Conservation (phyloP, 2,113 vertebrate species). For the Poeciliopsis retropinna region DNA sequence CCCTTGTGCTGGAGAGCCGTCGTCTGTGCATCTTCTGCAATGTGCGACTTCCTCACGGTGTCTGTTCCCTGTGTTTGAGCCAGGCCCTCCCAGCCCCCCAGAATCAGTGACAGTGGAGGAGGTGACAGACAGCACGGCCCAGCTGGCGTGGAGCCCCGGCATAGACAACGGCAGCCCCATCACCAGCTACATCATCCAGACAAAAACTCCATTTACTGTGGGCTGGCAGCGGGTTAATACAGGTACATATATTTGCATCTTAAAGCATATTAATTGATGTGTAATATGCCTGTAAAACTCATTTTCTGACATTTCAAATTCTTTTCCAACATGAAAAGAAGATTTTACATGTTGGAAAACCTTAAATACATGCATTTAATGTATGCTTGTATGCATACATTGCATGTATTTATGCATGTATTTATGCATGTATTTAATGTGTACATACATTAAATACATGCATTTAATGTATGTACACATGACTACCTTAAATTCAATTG, state of each 20-base stretch:
- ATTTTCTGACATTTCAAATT: conserved; percentile 16
- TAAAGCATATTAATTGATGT: conserved; percentile 7
- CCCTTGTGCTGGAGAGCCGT: not conserved
- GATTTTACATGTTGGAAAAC: no score
- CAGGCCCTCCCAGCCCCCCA: conserved; percentile 91
- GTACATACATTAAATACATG: no score
- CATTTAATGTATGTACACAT: not conserved
- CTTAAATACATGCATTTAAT: no score
- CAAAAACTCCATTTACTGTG: conserved; percentile 91
- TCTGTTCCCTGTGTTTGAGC: conserved; percentile 58
- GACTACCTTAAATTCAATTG: not conserved
- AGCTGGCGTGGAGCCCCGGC: conserved; percentile 89
- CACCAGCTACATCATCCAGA: conserved; percentile 85
- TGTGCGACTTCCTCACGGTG: conserved; percentile 52
- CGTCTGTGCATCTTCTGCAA: conserved; percentile 24
- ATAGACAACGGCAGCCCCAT: conserved; percentile 91
- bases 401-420: no score
- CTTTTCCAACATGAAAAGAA: conserved; percentile 39
- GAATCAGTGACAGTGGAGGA: conserved; percentile 87
- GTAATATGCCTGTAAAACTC: conserved; percentile 34
- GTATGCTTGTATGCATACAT: no score
- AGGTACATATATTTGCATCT: conserved; percentile 74
- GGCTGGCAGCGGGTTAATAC: conserved; percentile 91
- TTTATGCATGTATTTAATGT: no score
- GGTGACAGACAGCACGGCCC: conserved; percentile 90